Evolutionary conservation across 2,797 vertebrate species (phyloP), one percentile per base, ranked within the genome.

Genomic region (Leptoclinus maculatus): DNA sequence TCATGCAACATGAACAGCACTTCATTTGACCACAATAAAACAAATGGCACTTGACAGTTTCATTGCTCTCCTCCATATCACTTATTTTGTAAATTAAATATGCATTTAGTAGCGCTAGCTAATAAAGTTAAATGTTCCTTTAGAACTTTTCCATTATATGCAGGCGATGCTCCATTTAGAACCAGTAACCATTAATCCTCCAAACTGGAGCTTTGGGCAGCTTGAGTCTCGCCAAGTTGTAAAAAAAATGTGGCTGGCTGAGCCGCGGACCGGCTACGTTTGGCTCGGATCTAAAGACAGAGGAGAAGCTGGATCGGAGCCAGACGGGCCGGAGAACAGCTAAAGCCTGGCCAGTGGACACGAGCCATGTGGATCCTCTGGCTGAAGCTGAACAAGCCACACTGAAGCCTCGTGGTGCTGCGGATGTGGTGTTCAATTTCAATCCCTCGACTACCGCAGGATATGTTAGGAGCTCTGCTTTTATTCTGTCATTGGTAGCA

Each of bases 231-330:
- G 84, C 87, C 88, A 89, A 90, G 80, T 87, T 76, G 78, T 84
- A 80, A 87, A 80, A 88, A 86, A 80, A 88, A 86, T 73, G 77
- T 76, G 86, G 65, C 82, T 86, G 85, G 85, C 82, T 83, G 79
- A 76, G 86, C 80, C 6, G 43, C 3, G 72, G 78, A 74, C 70
- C 21, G 76, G 73, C 83, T 82, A 69, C 79, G 75, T 90, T 88
- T 88, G 85, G 87, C 83, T 63, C 2, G n/a, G 79, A 82, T 90
- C 84, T 90, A 71, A 82, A 87, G 87, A 87, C 83, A 83, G 78
- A 89, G 80, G 81, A 87, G 88, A 83, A 83, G 71, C 79, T 92
- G 89, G 88, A 89, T 0, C 19, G 0, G 63, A 79, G 87, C 90
- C 91, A 91, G 78, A 43, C 54, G 47, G 82, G 80, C 83, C 78